Percentiles rank a stretch among this genome's conserved stretches.
These are phyloP conservation scores for Drosophila eohydei DNA, from an alignment of 2,888 invertebrate species.

Conservation along the genomic window DNA sequence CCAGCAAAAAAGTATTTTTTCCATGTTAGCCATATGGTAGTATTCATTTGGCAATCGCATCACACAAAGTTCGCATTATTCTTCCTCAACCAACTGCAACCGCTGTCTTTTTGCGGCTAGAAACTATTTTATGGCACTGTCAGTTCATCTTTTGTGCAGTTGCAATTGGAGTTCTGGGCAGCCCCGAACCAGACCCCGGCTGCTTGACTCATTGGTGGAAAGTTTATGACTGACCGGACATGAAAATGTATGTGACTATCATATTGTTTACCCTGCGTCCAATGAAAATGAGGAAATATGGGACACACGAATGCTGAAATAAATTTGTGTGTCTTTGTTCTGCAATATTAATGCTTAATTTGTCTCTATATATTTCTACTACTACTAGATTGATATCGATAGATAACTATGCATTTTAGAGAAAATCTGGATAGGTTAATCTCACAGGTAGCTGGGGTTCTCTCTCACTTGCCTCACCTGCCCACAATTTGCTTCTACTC, in stretches of 20 bases:
- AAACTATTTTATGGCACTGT: constrained; percentile 56
- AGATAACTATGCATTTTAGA: neutral
- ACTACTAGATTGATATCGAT: too few species aligned
- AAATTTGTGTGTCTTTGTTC: neutral
- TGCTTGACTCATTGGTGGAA: constrained; percentile 59
- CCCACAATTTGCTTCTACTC: neutral
- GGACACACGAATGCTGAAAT: neutral
- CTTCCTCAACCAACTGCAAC: constrained; percentile 22
- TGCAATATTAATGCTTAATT: neutral
- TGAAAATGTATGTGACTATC: constrained; percentile 35
- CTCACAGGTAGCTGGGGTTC: neutral
- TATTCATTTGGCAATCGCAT: constrained; percentile 23
- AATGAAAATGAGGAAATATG: neutral
- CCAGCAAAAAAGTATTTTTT: neutral
- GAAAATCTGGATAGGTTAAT: neutral
- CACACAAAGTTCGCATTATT: constrained; percentile 30
- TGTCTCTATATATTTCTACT: too few species aligned
- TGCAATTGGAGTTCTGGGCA: constrained; percentile 14
- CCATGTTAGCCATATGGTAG: neutral
- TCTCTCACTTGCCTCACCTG: neutral
- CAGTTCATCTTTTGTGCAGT: constrained; percentile 57
- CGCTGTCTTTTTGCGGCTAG: constrained; percentile 30
- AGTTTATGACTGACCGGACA: constrained; percentile 39
- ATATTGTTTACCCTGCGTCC: constrained; percentile 6
- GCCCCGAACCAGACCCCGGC: constrained; percentile 2